These are phyloP conservation scores for Hirudinaria manillensis DNA, from an alignment of 2,888 invertebrate genomes.

Conservation along the genomic window DNA sequence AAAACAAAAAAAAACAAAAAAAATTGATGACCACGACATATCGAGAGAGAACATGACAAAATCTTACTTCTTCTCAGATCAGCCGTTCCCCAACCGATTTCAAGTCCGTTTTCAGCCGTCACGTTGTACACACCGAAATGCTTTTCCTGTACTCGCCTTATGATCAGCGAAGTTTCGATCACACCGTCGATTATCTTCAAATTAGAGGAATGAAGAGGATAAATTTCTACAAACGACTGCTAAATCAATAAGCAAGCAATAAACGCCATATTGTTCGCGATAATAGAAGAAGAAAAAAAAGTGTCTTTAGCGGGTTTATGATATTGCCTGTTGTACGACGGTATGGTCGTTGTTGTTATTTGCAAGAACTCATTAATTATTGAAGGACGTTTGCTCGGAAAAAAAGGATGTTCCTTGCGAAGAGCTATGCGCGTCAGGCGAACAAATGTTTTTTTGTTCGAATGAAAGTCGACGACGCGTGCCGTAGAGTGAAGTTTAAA, in stretches of 20 bases:
- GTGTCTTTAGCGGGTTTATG: too few relatives aligned
- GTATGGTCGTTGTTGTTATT: too few relatives aligned
- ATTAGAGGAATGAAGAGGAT: background rate
- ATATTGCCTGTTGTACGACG: too few relatives aligned
- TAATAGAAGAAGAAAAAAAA: too few relatives aligned
- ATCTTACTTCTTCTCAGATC: slow-evolving; percentile 16
- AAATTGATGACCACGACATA: too few relatives aligned
- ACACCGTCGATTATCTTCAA: background rate
- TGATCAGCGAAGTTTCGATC: slow-evolving; percentile 18
- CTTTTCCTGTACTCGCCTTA: slow-evolving; percentile 15
- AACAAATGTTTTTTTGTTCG: background rate
- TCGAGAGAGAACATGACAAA: too few relatives aligned
- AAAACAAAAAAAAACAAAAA: too few relatives aligned
- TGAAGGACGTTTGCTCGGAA: too few relatives aligned
- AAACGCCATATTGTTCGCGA: too few relatives aligned
- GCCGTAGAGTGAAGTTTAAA: slow-evolving; percentile 9
- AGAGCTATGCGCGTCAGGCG: too few relatives aligned
- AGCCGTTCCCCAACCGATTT: slow-evolving; percentile 13
- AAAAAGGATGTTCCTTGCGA: too few relatives aligned
- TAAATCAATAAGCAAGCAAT: background rate
- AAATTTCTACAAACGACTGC: background rate
- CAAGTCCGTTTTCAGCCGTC: slow-evolving; percentile 21
- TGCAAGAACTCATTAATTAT: too few relatives aligned
- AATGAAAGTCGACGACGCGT: slow-evolving; percentile 12
- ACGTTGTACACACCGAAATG: slow-evolving; percentile 29